Conservation (phyloP, 2,797 vertebrate species). For the Sebastes baramenuke region DNA sequence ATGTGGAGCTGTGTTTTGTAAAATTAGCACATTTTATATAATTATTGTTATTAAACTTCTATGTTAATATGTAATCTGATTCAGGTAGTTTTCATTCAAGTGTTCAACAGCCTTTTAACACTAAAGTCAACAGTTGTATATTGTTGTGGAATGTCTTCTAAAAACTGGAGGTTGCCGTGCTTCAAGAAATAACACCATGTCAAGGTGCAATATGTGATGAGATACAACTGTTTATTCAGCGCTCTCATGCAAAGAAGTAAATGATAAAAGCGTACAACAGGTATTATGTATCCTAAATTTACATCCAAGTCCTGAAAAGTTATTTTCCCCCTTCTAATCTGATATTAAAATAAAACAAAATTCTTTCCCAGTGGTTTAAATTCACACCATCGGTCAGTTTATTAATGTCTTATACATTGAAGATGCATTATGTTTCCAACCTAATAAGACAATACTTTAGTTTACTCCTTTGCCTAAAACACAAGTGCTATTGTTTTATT, state of each 20-base stretch:
- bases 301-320: background rate
- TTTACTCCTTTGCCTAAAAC: background rate
- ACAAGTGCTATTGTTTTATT: too few relatives aligned
- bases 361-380: background rate
- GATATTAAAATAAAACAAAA: background rate
- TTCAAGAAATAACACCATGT: background rate
- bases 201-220: background rate
- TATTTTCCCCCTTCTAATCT: background rate
- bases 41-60: background rate
- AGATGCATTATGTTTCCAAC: background rate
- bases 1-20: background rate
- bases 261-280: background rate
- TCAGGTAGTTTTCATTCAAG: background rate
- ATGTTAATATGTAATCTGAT: background rate
- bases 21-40: background rate
- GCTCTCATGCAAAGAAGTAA: background rate
- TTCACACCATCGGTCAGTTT: background rate
- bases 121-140: background rate
- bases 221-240: background rate
- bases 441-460: background rate
- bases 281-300: background rate
- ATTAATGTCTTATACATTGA: background rate
- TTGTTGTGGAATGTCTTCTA: background rate
- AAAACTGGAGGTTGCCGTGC: background rate
- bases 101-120: background rate